Evolutionary conservation across 2,797 vertebrate genomes (phyloP).

Genomic region (Sciurus vulgaris): DNA sequence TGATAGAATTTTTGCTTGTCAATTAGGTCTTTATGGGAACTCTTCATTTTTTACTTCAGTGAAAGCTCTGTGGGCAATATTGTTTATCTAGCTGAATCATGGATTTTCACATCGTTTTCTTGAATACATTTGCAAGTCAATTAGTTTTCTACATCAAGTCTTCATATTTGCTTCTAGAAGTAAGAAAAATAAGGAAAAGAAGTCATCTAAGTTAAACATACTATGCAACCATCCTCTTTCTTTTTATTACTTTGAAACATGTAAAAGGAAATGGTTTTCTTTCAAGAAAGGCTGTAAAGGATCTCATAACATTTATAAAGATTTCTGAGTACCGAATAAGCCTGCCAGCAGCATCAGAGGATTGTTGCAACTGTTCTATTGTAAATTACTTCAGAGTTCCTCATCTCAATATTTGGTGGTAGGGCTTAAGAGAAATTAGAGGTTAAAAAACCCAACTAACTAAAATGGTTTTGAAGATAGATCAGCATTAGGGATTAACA

Average conservation of each 20-base stretch:
- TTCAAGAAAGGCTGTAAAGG: slow-evolving; percentile 27
- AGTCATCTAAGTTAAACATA: slow-evolving; percentile 45
- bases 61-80: slow-evolving; percentile 48
- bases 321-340: not conserved
- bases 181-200: slow-evolving; percentile 28
- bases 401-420: not conserved
- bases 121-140: slow-evolving; percentile 53
- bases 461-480: slow-evolving; percentile 23
- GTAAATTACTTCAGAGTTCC: not conserved
- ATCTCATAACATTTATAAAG: slow-evolving; percentile 11
- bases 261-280: slow-evolving; percentile 42
- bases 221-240: not conserved
- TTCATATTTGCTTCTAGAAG: slow-evolving; percentile 60
- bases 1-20: slow-evolving; percentile 22
- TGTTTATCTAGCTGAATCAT: slow-evolving; percentile 25
- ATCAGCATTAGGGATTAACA: not conserved
- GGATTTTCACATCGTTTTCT: slow-evolving; percentile 49
- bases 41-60: slow-evolving; percentile 27
- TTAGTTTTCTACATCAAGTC: slow-evolving; percentile 52
- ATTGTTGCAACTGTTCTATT: not conserved
- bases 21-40: not conserved
- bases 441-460: slow-evolving; percentile 20
- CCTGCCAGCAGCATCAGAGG: not conserved
- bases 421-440: slow-evolving; percentile 16
- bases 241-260: slow-evolving; percentile 41